Evolutionary conservation across 2,113 vertebrate species (phyloP).

Genomic region (Cyanoramphus novaezelandiae): DNA sequence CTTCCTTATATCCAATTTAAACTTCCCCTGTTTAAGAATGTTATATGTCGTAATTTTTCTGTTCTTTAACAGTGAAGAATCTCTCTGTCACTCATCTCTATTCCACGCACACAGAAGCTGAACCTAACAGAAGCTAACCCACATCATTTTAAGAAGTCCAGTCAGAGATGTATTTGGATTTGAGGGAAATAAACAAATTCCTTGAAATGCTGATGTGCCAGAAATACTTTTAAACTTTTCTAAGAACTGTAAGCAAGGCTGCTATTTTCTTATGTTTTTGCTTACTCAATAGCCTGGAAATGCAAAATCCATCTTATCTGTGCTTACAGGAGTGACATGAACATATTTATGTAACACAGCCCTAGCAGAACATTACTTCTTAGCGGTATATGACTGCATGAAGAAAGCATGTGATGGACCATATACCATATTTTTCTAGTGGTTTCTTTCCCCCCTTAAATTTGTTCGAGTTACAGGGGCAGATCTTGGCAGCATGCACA

Average conservation of each 20-base stretch:
- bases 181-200: constrained; percentile 7
- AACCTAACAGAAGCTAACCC: constrained; percentile 8
- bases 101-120: not conserved
- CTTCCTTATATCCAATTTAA: no score
- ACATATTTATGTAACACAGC: not conserved
- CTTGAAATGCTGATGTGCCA: constrained; percentile 33
- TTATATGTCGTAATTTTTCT: not conserved
- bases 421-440: constrained; percentile 44
- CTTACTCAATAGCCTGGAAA: not conserved
- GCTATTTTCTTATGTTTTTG: not conserved
- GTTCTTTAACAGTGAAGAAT: not conserved
- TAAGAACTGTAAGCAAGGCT: not conserved
- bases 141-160: not conserved
- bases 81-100: not conserved
- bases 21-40: no score
- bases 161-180: constrained; percentile 9
- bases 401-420: constrained; percentile 55
- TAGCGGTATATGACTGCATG: constrained; percentile 49
- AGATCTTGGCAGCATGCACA: constrained; percentile 54
- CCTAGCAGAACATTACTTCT: constrained; percentile 35
- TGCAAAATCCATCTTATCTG: constrained; percentile 6
- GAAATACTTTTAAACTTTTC: constrained; percentile 7
- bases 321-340: not conserved
- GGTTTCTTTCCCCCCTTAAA: not conserved
- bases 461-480: constrained; percentile 55